Base-by-base conservation (phyloP, 2,888 invertebrate genomes). In the Pteria penguin region DNA sequence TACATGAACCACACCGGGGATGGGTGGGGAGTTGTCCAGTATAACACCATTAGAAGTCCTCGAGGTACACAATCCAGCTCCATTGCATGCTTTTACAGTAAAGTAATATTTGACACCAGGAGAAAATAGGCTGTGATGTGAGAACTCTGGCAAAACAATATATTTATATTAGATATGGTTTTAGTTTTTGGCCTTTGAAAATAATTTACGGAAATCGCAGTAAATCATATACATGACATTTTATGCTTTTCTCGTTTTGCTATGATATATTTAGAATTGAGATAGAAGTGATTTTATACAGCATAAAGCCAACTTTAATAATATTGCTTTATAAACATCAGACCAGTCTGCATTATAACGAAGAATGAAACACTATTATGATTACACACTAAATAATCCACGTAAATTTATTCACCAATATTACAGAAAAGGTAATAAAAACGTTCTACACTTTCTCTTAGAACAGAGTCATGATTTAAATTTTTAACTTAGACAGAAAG, bases 1-100 rank as follows among this genome's bases (percentile, higher is more conserved):
- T 2, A 80, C 78, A 24, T 55, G 69, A 5, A 84, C 84, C 11
- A 75, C 54, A 2, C 86, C 86, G 27, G 72, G 60, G 5, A 82
- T 69, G 5, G 86, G 86, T 4, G 86, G 83, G 1, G 84, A 83
- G 67, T 80, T 80, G 71, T 86, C 86, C 22, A 82, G 54, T 11
- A 78, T 72, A 27, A 86, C 32, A 8, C 86, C 83, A 72, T 80
- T 73, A 1, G 86, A 86, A 36, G 80, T 75, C 22, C 68, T 32
- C 24, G 61, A 33, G 1, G 69, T 74, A 55, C 86, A 86, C 26
- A 83, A 69, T 1, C 70, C 77, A 11, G 83, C 86, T 55, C 60
- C 55, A 62, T 86, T 86, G 75, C 86, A 86, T 8, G 80, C 82
- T 61, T 82, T 74, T 14, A 84, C 80, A 11, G 74, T 82, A 11